Evolutionary conservation across 1,140 invertebrate genomes (phyloP), one percentile per base, ranked within the genome.

Genomic region (Apis cerana): DNA sequence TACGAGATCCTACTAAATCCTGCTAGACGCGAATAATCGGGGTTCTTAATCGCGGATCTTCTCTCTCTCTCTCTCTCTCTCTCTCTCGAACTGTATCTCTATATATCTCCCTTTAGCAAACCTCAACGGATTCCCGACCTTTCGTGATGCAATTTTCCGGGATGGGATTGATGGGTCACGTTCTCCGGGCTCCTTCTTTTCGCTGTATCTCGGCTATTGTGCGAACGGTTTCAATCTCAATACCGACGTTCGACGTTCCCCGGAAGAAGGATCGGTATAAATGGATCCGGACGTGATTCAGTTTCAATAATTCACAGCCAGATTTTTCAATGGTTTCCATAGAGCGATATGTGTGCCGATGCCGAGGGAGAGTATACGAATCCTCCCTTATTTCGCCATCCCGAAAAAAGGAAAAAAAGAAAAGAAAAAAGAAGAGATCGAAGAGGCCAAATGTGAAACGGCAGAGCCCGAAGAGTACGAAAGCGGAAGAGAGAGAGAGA

Each of bases 301-400:
- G 54, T 67, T 81, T 75, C 71, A 81, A 67, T 75, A 75, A 81
- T 81, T 81, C 69, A 72, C 78, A 52, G 54, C 12, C 69, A 80
- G 52, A 75, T 67, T 67, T 43, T 67, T 58, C 33, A 80, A 75
- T 50, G 61, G 48, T 72, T 52, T 50, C 48, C 33, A 64, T 27
- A 17, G 21, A 56, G 59, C 15, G 77, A 80, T 64, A 27, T 27
- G 48, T n/a, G 48, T 54, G 67, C 1, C n/a, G 43, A 19, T n/a
- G 33, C 33, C 23, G 54, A 13, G 52, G 76, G 7, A 43, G 12
- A 19, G 56, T 17, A n/a, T n/a, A 15, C 27, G 43, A 27, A 52
- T 3, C 13, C 59, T n/a, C 43, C 13, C 50, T 23, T 58, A 58
- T 81, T 75, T 62, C 15, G 71, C 43, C 3, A 33, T 33, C 33